Evolutionary conservation across 1,140 invertebrate species (phyloP).

Genomic region (Drosophila serrata): DNA sequence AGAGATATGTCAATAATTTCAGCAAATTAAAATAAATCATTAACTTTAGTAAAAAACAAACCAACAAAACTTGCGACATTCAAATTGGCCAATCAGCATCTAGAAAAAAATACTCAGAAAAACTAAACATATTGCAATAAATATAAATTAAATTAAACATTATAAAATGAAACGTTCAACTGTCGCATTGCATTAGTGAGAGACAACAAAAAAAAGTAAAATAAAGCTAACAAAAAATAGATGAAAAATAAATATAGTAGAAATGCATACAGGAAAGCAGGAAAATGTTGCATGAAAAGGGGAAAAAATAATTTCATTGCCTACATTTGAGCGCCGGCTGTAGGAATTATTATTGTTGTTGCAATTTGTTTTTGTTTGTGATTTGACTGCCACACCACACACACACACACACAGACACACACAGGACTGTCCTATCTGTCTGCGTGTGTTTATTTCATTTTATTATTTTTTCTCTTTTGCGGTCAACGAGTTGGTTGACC

Average conservation of each 20-base stretch:
- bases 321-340: conserved; percentile 71
- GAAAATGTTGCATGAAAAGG: conserved; percentile 25
- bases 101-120: conserved; percentile 1
- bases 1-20: conserved; percentile 14
- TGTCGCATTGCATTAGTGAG: conserved; percentile 51
- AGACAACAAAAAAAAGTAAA: no score
- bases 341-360: conserved; percentile 38
- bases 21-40: conserved; percentile 48
- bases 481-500: conserved; percentile 83
- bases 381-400: conserved; percentile 67
- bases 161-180: conserved; percentile 53
- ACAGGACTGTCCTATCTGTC: conserved; percentile 42
- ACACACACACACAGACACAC: conserved; percentile 7
- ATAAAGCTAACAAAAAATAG: conserved; percentile 1
- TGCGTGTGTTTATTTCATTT: conserved; percentile 79
- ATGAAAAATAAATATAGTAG: conserved; percentile 5
- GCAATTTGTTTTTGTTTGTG: conserved; percentile 78
- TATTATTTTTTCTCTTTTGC: conserved; percentile 82
- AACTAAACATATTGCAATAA: conserved; percentile 42
- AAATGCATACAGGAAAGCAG: conserved; percentile 12
- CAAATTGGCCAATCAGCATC: conserved; percentile 50
- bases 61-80: conserved; percentile 15
- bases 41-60: conserved; percentile 25
- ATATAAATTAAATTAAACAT: conserved; percentile 73
- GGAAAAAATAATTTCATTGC: conserved; percentile 64